Percentiles rank a stretch among this genome's conserved stretches.
phyloP scores from a whole-genome alignment of 2,888 invertebrate genomes.

The Hypolimnas misippus region DNA sequence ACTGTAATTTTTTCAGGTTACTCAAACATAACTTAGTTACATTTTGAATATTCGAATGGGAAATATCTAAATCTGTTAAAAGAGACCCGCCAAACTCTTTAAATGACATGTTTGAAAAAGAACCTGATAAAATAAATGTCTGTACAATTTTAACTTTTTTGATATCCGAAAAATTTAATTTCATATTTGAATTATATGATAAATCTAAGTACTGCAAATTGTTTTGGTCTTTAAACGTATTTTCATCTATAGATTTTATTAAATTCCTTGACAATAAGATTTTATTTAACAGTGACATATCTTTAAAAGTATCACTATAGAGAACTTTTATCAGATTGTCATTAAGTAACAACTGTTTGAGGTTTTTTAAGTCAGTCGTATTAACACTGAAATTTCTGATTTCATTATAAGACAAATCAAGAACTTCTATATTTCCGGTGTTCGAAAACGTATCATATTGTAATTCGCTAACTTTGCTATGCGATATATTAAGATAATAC shows the following conservation, averaged over 20 bases:
- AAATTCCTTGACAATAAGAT: constrained; percentile 57
- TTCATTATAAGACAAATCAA: constrained; percentile 66
- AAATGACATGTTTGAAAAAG: constrained; percentile 50
- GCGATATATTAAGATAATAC: constrained; percentile 60
- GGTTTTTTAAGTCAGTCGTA: constrained; percentile 52
- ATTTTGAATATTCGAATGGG: constrained; percentile 51
- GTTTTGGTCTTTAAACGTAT: constrained; percentile 50
- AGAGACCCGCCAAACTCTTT: constrained; percentile 38
- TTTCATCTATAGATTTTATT: constrained; percentile 47
- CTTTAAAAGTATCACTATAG: constrained; percentile 45
- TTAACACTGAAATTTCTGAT: constrained; percentile 57
- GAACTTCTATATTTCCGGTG: constrained; percentile 53
- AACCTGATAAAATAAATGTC: constrained; percentile 55
- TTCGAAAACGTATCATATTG: constrained; percentile 59
- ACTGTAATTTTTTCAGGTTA: constrained; percentile 47
- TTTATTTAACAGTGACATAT: constrained; percentile 48
- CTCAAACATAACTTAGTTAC: constrained; percentile 51
- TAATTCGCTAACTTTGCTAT: constrained; percentile 54
- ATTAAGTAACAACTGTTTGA: constrained; percentile 54
- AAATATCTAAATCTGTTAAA: constrained; percentile 51
- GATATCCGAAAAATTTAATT: constrained; percentile 48
- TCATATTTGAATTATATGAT: constrained; percentile 57
- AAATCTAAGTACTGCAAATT: constrained; percentile 57
- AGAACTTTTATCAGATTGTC: constrained; percentile 58
- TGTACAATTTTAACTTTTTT: constrained; percentile 46